Percentiles rank a stretch among this genome's conserved stretches.
Conservation (phyloP, 2,113 vertebrate species). For the Chaenocephalus aceratus region DNA sequence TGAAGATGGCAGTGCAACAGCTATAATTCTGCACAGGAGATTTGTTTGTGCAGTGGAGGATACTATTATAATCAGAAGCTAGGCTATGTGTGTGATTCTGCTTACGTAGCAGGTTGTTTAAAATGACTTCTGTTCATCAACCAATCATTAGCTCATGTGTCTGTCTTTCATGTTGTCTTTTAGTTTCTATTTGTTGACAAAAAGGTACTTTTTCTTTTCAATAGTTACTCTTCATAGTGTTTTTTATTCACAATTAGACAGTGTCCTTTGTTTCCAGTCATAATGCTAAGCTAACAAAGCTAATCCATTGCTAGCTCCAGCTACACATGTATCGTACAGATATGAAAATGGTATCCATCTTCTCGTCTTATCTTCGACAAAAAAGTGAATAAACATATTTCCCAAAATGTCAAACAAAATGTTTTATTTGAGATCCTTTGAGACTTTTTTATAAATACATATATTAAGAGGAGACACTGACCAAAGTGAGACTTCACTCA, state of each 20-base stretch:
- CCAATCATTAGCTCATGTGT: background rate
- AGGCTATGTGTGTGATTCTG: background rate
- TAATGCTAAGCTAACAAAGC: constrained; percentile 2
- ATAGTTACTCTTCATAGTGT: background rate
- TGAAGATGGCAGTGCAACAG: background rate
- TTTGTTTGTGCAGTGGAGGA: background rate
- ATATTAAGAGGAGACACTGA: constrained; percentile 23
- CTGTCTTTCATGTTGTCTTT: background rate
- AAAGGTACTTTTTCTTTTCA: background rate
- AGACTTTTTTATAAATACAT: background rate
- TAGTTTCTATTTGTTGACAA: background rate
- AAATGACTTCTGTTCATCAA: background rate
- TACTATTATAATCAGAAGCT: background rate
- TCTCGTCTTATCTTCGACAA: background rate
- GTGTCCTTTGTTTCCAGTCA: background rate
- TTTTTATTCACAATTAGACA: background rate
- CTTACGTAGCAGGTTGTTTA: background rate
- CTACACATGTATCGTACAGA: background rate
- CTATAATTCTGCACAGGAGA: background rate
- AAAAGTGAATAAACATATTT: background rate
- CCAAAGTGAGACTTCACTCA: constrained; percentile 11
- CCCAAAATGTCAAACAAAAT: constrained; percentile 39
- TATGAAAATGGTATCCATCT: constrained; percentile 1
- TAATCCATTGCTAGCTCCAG: background rate
- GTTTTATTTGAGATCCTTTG: constrained; percentile 34